phyloP scores from a whole-genome alignment of 2,888 invertebrate species.

The Ophioninae sp. region DNA sequence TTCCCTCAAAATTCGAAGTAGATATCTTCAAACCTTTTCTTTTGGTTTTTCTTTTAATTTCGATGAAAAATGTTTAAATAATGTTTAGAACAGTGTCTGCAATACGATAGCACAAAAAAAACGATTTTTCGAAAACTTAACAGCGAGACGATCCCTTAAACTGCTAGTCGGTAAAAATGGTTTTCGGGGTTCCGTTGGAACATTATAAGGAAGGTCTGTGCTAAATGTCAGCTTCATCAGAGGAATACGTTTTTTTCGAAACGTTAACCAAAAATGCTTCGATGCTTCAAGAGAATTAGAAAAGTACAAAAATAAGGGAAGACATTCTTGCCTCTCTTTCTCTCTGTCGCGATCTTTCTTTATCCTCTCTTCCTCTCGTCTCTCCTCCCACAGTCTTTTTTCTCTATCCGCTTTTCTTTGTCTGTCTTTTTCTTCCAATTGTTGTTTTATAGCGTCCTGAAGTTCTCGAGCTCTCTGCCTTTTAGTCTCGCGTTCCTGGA shows the following conservation, averaged over 20 bases:
- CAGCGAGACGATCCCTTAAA: no score
- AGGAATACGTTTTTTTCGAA: not conserved
- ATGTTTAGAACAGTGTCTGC: no score
- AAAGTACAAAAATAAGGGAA: not conserved
- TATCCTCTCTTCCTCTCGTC: slow-evolving; percentile 90
- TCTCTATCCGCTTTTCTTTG: slow-evolving; percentile 90
- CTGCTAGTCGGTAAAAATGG: no score
- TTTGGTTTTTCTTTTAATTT: no score
- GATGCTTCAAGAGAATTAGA: not conserved
- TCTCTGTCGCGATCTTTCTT: slow-evolving; percentile 86
- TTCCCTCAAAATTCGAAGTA: no score
- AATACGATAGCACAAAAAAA: no score
- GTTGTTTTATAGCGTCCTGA: slow-evolving; percentile 92
- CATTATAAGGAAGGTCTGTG: no score
- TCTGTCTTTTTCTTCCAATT: slow-evolving; percentile 91
- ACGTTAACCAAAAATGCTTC: not conserved
- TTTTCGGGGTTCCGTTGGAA: no score
- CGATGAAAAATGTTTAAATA: no score
- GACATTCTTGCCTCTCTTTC: slow-evolving; percentile 70
- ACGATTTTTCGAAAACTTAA: no score
- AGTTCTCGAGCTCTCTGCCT: slow-evolving; percentile 92
- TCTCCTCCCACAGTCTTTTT: slow-evolving; percentile 88
- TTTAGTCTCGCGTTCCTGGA: slow-evolving; percentile 91
- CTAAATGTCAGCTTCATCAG: not conserved
- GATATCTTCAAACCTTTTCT: no score